Evolutionary conservation across 1,140 invertebrate genomes (phyloP).

Genomic region (Micrasema longulum): DNA sequence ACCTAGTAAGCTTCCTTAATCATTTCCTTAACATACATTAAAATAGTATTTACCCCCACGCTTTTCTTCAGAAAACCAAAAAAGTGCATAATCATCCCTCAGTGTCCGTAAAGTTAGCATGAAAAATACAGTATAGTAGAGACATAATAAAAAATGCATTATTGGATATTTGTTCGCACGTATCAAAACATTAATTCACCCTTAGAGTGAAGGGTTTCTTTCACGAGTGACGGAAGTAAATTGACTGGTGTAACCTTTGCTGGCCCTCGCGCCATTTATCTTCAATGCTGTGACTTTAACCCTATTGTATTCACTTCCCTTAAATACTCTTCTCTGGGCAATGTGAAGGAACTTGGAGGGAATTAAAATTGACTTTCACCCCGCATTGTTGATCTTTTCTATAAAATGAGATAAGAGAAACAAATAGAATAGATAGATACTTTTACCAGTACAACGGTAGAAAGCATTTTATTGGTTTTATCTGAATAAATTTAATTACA

Average conservation of each 20-base stretch:
- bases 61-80: no score
- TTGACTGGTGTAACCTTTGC: slow-evolving; percentile 53
- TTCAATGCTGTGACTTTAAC: slow-evolving; percentile 43
- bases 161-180: slow-evolving; percentile 23
- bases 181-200: slow-evolving; percentile 23
- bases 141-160: not conserved
- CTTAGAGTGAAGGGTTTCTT: slow-evolving; percentile 25
- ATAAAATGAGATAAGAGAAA: not conserved
- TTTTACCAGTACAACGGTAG: no score
- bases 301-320: slow-evolving; percentile 19
- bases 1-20: no score
- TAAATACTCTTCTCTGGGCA: slow-evolving; percentile 2
- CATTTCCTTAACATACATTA: no score
- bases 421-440: no score
- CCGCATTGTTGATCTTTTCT: not conserved
- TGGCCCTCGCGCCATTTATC: slow-evolving; percentile 48
- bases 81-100: no score
- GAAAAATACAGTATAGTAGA: not conserved
- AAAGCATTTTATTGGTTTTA: no score
- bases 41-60: no score
- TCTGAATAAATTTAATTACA: no score
- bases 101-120: no score
- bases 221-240: slow-evolving; percentile 42
- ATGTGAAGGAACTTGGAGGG: not conserved
- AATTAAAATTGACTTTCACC: no score